Percentiles rank a stretch among this genome's conserved stretches.
These are phyloP conservation scores for Perognathus longimembris DNA, from an alignment of 2,113 vertebrate genomes.

Conservation along the genomic window DNA sequence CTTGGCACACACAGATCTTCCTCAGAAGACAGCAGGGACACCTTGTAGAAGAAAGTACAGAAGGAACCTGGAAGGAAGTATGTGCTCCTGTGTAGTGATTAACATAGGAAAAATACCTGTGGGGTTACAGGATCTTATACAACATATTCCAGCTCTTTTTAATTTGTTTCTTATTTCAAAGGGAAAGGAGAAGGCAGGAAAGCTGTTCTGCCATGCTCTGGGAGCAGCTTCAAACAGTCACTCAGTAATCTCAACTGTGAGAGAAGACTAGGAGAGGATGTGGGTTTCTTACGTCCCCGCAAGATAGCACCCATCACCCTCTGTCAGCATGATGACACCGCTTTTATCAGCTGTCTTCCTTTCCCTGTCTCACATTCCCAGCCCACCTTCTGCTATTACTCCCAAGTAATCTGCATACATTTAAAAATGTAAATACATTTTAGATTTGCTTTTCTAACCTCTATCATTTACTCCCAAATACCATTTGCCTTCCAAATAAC, in stretches of 20 bases:
- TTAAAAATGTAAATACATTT: neutral
- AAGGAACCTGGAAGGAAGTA: constrained; percentile 48
- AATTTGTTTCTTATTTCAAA: constrained; percentile 44
- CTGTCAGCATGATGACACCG: neutral
- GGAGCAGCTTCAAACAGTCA: neutral
- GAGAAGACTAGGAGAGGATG: neutral
- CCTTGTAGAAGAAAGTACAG: constrained; percentile 70
- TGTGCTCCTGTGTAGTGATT: constrained; percentile 43
- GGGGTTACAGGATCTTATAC: constrained; percentile 5
- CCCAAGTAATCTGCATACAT: neutral
- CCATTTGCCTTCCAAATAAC: neutral
- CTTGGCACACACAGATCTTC: constrained; percentile 75
- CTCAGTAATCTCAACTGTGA: neutral
- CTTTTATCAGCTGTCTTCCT: constrained; percentile 19
- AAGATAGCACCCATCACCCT: neutral
- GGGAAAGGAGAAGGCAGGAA: neutral
- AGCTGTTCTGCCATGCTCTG: neutral
- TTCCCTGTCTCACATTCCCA: constrained; percentile 13
- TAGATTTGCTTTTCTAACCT: constrained; percentile 26
- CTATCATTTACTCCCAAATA: neutral
- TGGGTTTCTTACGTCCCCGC: neutral
- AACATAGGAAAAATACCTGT: constrained; percentile 68
- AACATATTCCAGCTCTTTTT: constrained; percentile 12
- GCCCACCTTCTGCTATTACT: neutral
- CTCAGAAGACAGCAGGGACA: constrained; percentile 82